Evolutionary conservation across 2,888 invertebrate genomes (phyloP).

Genomic region (Hydroisotoma schaefferi): DNA sequence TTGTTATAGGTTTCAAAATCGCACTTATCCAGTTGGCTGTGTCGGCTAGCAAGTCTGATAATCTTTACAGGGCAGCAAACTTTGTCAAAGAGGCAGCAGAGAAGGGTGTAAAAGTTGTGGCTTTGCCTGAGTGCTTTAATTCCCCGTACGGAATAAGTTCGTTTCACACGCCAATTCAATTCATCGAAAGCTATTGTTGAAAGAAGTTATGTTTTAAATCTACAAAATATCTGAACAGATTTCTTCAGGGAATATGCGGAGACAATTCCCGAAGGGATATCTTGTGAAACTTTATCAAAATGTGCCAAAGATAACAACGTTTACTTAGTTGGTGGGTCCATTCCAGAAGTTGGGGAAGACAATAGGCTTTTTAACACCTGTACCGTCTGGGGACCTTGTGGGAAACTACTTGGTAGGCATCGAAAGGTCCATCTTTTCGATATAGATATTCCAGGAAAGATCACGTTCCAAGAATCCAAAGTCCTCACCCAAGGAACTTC

Average conservation of each 20-base stretch:
- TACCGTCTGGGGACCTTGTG: slow-evolving; percentile 70
- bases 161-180: slow-evolving; percentile 23
- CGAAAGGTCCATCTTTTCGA: slow-evolving; percentile 95
- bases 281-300: slow-evolving; percentile 66
- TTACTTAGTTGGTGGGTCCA: slow-evolving; percentile 82
- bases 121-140: slow-evolving; percentile 87
- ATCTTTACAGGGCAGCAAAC: slow-evolving; percentile 68
- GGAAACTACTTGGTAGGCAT: slow-evolving; percentile 72
- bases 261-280: slow-evolving; percentile 71
- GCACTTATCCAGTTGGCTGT: slow-evolving; percentile 82
- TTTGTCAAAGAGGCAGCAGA: slow-evolving; percentile 69
- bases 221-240: slow-evolving; percentile 28
- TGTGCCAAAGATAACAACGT: slow-evolving; percentile 73
- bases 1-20: slow-evolving; percentile 62
- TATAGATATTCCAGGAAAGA: slow-evolving; percentile 79
- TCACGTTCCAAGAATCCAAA: slow-evolving; percentile 90
- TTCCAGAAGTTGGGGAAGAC: slow-evolving; percentile 69
- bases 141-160: slow-evolving; percentile 83
- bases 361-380: slow-evolving; percentile 78
- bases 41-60: slow-evolving; percentile 68
- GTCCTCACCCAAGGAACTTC: slow-evolving; percentile 71
- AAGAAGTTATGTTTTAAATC: background rate
- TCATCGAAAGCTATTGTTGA: background rate
- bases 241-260: slow-evolving; percentile 85
- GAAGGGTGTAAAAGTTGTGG: slow-evolving; percentile 63